These are phyloP conservation scores for Spea hammondii DNA, from an alignment of 2,797 vertebrate genomes.

Conservation along the genomic window DNA sequence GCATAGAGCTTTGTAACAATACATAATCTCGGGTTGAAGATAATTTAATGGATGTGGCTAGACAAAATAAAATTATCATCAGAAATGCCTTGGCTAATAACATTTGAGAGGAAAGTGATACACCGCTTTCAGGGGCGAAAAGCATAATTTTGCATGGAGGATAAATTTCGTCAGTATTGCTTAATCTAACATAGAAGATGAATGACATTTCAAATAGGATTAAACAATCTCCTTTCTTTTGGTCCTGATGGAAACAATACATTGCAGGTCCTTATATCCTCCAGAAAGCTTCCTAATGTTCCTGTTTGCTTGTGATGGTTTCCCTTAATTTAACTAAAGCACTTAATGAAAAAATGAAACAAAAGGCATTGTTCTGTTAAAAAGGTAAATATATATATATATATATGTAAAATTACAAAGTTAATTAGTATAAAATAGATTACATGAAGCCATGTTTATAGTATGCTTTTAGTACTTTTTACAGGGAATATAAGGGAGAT, in stretches of 20 bases:
- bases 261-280: background rate
- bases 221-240: conserved; percentile 8
- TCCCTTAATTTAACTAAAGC: too few relatives aligned
- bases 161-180: conserved; percentile 36
- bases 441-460: background rate
- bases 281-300: too few relatives aligned
- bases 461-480: too few relatives aligned
- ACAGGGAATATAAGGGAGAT: too few relatives aligned
- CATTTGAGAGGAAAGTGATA: conserved; percentile 47
- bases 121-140: conserved; percentile 28
- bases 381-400: background rate
- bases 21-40: conserved; percentile 36
- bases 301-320: too few relatives aligned
- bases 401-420: background rate
- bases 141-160: conserved; percentile 40
- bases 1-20: conserved; percentile 21
- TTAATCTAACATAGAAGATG: conserved; percentile 37
- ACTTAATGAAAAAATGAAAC: too few relatives aligned
- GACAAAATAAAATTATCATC: conserved; percentile 51
- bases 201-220: conserved; percentile 33
- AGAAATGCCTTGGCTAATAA: conserved; percentile 49
- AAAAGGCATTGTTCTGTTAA: too few relatives aligned
- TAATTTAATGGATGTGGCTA: conserved; percentile 50
- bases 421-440: background rate
- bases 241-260: conserved; percentile 5